phyloP scores from a whole-genome alignment of 1,140 invertebrate genomes.

The Ceratina calcarata region DNA sequence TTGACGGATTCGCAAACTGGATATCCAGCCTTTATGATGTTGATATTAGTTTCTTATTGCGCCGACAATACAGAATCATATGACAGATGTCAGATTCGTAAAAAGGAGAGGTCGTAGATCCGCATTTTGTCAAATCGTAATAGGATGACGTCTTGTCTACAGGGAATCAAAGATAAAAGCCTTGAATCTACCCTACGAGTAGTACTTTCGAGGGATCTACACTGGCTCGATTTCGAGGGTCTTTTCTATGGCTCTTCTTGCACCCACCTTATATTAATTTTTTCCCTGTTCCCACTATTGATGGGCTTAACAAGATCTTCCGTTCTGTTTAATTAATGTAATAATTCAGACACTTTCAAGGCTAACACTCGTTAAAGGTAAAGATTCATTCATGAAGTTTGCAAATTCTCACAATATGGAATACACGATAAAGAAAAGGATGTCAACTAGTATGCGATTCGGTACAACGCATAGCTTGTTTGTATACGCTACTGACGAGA shows the following conservation, averaged over 20 bases:
- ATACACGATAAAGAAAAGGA: slow-evolving; percentile 17
- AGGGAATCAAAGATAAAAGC: not conserved
- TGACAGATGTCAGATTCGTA: not conserved
- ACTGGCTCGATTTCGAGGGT: not conserved
- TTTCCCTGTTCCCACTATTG: no score
- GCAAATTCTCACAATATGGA: slow-evolving; percentile 24
- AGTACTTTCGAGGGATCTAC: not conserved
- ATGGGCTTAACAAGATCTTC: not conserved
- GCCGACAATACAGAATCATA: no score
- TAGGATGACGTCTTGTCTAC: not conserved
- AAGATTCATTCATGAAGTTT: slow-evolving; percentile 15
- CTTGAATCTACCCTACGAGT: not conserved
- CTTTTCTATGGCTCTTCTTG: not conserved
- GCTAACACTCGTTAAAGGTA: not conserved
- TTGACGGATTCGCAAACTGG: no score
- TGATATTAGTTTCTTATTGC: no score
- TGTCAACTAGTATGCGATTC: slow-evolving; percentile 33
- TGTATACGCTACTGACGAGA: slow-evolving; percentile 32
- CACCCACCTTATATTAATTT: no score
- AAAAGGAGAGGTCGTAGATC: not conserved
- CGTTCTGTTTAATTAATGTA: slow-evolving; percentile 22
- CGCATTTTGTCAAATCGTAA: not conserved
- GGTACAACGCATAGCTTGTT: not conserved
- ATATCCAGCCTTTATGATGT: no score
- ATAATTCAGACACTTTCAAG: no score